Conservation (phyloP, 2,888 invertebrate species). For the Tipula unca region DNA sequence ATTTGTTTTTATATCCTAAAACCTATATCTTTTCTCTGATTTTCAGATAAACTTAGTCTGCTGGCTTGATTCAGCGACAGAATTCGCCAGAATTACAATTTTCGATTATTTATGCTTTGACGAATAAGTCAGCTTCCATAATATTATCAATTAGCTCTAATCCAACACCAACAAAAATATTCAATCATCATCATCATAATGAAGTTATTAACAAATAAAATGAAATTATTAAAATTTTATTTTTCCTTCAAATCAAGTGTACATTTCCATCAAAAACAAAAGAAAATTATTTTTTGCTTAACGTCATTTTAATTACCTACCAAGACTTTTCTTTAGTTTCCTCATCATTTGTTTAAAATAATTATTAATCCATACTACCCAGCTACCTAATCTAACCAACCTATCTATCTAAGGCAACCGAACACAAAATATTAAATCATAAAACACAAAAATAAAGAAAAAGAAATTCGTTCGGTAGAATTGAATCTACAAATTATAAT, state of each 20-base stretch:
- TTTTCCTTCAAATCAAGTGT: not conserved
- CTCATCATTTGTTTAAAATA: not conserved
- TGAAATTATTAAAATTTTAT: not conserved
- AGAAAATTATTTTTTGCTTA: not conserved
- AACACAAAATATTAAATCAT: not conserved
- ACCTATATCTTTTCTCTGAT: too few relatives aligned
- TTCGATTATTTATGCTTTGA: not conserved
- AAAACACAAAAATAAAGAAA: not conserved
- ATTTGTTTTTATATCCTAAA: not conserved
- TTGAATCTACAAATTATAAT: not conserved
- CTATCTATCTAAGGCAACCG: not conserved
- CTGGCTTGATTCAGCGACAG: too few relatives aligned
- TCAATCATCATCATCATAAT: not conserved
- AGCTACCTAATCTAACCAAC: not conserved
- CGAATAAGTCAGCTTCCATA: not conserved
- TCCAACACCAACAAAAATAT: not conserved
- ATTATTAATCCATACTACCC: not conserved
- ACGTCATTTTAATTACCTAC: not conserved
- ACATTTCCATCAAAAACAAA: not conserved
- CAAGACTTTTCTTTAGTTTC: not conserved
- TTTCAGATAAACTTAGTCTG: too few relatives aligned
- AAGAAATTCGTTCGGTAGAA: not conserved
- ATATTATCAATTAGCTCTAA: not conserved
- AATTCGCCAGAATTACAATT: too few relatives aligned
- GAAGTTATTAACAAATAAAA: not conserved